These are phyloP conservation scores for Drosophila maculinotata DNA, from an alignment of 2,888 invertebrate genomes.

Conservation along the genomic window DNA sequence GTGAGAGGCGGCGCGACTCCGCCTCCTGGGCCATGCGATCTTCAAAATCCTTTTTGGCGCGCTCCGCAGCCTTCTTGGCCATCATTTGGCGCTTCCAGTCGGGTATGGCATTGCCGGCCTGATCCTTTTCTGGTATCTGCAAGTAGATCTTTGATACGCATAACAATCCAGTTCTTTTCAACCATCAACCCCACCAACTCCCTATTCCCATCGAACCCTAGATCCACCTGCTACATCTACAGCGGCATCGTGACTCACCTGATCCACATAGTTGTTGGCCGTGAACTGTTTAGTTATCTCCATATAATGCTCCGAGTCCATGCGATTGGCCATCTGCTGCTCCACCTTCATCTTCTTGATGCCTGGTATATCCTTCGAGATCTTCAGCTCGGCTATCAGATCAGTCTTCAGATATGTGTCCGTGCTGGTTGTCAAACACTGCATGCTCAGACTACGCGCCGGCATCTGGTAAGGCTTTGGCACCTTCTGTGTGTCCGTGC, in stretches of 20 bases:
- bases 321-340: slow-evolving; percentile 92
- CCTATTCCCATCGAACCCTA: background rate
- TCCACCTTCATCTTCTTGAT: slow-evolving; percentile 97
- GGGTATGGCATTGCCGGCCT: slow-evolving; percentile 94
- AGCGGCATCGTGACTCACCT: slow-evolving; percentile 87
- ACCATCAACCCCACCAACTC: background rate
- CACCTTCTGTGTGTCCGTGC: slow-evolving; percentile 90
- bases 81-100: slow-evolving; percentile 98
- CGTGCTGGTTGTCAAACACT: slow-evolving; percentile 88
- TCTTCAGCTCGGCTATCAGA: slow-evolving; percentile 95
- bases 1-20: slow-evolving; percentile 92
- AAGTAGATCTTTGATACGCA: slow-evolving; percentile 82
- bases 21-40: slow-evolving; percentile 93
- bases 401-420: slow-evolving; percentile 93
- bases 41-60: slow-evolving; percentile 95
- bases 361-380: slow-evolving; percentile 96
- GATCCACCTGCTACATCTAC: background rate
- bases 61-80: slow-evolving; percentile 97
- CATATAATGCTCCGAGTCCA: slow-evolving; percentile 93
- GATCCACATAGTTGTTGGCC: slow-evolving; percentile 94
- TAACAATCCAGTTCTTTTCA: slow-evolving; percentile 33
- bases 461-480: slow-evolving; percentile 94
- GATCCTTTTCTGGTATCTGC: slow-evolving; percentile 95
- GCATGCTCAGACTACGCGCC: slow-evolving; percentile 91
- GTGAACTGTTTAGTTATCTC: slow-evolving; percentile 94